phyloP scores from a whole-genome alignment of 2,888 invertebrate species.

The Oasisia sp. region DNA sequence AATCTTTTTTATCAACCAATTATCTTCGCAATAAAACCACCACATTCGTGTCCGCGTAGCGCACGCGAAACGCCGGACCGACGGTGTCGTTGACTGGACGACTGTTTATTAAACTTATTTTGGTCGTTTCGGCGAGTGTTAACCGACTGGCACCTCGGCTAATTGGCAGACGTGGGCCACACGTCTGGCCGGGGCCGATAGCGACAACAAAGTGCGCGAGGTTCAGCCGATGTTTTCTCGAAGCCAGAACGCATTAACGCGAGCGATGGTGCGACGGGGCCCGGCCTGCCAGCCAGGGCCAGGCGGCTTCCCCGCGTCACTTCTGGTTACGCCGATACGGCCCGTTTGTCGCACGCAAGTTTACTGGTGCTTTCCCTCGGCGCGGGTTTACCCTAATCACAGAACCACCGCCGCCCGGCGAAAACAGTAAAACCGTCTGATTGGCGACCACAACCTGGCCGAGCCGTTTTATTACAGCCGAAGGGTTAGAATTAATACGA shows the following conservation, averaged over 20 bases:
- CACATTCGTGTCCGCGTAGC: background rate
- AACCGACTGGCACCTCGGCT: background rate
- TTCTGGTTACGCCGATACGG: background rate
- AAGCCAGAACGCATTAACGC: slow-evolving; percentile 6
- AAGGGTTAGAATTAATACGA: background rate
- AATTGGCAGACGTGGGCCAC: background rate
- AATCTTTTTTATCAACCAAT: too few species aligned
- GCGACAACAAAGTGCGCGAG: background rate
- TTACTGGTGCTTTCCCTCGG: background rate
- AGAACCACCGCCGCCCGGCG: background rate
- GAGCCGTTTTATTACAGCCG: background rate
- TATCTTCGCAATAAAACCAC: background rate
- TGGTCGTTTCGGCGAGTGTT: background rate
- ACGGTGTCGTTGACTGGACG: too few species aligned
- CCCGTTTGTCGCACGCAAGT: background rate
- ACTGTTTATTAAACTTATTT: background rate
- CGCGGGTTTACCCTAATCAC: background rate
- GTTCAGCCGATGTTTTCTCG: slow-evolving; percentile 3
- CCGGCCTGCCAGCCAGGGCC: background rate
- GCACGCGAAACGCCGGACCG: background rate
- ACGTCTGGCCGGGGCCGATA: background rate
- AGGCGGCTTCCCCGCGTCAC: background rate
- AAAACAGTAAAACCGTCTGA: background rate
- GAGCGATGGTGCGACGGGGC: background rate
- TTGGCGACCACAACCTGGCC: background rate